A percentile compares a stretch with the other conserved stretches of the same genome.
phyloP scores from a whole-genome alignment of 2,797 vertebrate species.

The Sebastes iracundus region DNA sequence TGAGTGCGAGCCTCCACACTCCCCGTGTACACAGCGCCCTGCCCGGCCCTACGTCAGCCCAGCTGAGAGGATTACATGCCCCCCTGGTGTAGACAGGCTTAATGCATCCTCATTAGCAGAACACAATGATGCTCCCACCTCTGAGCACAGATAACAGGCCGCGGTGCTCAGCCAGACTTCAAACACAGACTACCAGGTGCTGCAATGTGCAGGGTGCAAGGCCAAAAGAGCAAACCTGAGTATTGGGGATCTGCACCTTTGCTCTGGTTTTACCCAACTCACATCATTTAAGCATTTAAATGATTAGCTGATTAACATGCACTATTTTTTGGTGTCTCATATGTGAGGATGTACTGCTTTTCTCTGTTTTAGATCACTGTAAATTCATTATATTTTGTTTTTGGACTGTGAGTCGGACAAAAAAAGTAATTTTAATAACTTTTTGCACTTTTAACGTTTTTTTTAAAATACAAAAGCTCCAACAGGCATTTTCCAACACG shows the following conservation, averaged over 20 bases:
- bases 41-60: conserved; percentile 69
- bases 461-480: not conserved
- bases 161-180: conserved; percentile 61
- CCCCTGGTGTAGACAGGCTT: conserved; percentile 80
- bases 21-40: conserved; percentile 77
- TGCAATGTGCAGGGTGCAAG: not conserved
- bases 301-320: not conserved
- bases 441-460: not conserved
- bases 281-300: not conserved
- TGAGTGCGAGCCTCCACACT: conserved; percentile 75
- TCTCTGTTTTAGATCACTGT: not conserved
- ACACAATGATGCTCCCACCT: conserved; percentile 82
- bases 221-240: not conserved
- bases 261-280: not conserved
- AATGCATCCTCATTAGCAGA: conserved; percentile 86
- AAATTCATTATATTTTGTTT: not conserved
- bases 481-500: not conserved
- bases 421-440: not conserved
- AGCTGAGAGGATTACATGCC: conserved; percentile 83
- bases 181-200: conserved; percentile 47
- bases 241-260: not conserved
- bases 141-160: conserved; percentile 71
- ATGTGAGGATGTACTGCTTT: not conserved
- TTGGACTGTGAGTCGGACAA: not conserved
- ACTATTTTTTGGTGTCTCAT: not conserved